phyloP scores from a whole-genome alignment of 2,113 vertebrate genomes.

The Strix uralensis region DNA sequence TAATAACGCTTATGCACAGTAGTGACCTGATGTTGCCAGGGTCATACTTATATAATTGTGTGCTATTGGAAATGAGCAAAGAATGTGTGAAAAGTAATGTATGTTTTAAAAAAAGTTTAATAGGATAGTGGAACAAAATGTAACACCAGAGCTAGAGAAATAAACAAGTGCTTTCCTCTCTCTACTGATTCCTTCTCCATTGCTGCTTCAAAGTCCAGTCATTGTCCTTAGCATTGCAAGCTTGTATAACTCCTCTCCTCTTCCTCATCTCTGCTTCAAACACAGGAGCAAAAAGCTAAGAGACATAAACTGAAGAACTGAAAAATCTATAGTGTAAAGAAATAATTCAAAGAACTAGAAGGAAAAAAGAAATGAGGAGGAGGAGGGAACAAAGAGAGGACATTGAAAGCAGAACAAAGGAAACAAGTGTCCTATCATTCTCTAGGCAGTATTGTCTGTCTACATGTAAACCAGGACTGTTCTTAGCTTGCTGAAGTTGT shows the following conservation, averaged over 20 bases:
- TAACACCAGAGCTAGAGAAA: neutral
- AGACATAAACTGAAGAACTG: neutral
- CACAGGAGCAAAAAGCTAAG: neutral
- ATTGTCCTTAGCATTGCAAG: neutral
- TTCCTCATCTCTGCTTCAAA: neutral
- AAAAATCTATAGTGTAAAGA: neutral
- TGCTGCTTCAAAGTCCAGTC: neutral
- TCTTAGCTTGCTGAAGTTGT: neutral
- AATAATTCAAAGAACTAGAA: neutral
- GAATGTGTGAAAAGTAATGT: neutral
- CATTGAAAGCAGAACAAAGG: neutral
- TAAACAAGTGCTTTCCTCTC: neutral
- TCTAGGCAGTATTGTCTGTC: neutral
- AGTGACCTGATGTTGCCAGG: neutral
- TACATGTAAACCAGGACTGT: neutral
- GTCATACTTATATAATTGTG: neutral
- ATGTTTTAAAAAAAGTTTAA: neutral
- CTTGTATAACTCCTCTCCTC: neutral
- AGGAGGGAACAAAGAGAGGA: neutral
- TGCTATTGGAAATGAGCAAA: neutral
- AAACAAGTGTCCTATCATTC: neutral
- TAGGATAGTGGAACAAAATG: neutral
- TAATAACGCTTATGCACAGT: neutral
- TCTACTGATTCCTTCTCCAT: neutral
- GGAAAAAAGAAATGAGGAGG: neutral